phyloP scores from a whole-genome alignment of 2,797 vertebrate species.

The Adrianichthys oophorus region DNA sequence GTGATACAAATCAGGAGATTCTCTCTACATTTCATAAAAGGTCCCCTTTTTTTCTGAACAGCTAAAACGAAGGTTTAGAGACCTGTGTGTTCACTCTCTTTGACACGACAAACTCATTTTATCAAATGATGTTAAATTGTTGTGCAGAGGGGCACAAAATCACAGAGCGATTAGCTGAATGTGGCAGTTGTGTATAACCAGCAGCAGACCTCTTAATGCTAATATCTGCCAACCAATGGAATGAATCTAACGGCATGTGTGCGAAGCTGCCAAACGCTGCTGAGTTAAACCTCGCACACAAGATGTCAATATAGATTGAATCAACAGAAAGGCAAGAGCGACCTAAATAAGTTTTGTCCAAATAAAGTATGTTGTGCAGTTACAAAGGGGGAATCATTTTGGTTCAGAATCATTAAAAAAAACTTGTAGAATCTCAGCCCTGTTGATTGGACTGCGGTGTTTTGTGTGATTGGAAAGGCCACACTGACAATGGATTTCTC shows the following conservation, averaged over 20 bases:
- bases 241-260: constrained; percentile 36
- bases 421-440: constrained; percentile 11
- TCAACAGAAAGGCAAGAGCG: constrained; percentile 9
- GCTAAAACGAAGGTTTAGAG: too few relatives aligned
- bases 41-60: too few relatives aligned
- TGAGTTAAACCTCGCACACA: constrained; percentile 20
- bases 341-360: constrained; percentile 10
- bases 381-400: constrained; percentile 13
- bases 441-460: neutral
- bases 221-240: constrained; percentile 42
- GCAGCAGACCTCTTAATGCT: constrained; percentile 40
- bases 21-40: too few relatives aligned
- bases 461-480: constrained; percentile 2
- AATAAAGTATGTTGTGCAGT: constrained; percentile 20
- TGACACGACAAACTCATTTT: constrained; percentile 37
- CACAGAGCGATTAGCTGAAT: constrained; percentile 50
- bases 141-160: constrained; percentile 33
- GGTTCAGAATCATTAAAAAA: constrained; percentile 8
- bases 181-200: constrained; percentile 37
- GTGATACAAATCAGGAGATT: too few relatives aligned
- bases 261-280: constrained; percentile 5
- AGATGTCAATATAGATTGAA: constrained; percentile 23
- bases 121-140: constrained; percentile 54
- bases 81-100: constrained; percentile 7
- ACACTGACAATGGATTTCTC: constrained; percentile 25